phyloP scores from a whole-genome alignment of 2,888 invertebrate genomes.

The Phyto melanocephala region DNA sequence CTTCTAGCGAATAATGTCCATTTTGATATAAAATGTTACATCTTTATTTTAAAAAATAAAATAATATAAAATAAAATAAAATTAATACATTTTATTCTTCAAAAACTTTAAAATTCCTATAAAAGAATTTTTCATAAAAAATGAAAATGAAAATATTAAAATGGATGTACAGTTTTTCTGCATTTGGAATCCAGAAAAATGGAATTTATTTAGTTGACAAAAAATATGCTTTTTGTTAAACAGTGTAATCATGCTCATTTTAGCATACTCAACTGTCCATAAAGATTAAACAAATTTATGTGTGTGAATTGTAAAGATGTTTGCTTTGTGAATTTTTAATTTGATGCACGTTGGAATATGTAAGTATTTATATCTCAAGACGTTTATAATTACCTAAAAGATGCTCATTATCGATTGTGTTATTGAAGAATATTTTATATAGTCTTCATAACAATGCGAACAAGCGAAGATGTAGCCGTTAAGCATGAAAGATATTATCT shows the following conservation, averaged over 20 bases:
- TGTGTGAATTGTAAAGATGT: neutral
- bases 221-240: too few relatives aligned
- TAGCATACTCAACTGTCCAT: neutral
- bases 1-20: too few relatives aligned
- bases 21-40: too few relatives aligned
- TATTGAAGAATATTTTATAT: neutral
- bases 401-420: constrained; percentile 14
- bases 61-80: too few relatives aligned
- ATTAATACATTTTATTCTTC: too few relatives aligned
- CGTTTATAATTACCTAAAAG: constrained; percentile 4
- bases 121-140: too few relatives aligned
- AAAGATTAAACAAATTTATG: neutral
- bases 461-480: neutral
- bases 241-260: neutral
- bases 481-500: neutral
- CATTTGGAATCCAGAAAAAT: too few relatives aligned
- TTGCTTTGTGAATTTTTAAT: neutral
- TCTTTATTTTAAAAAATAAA: too few relatives aligned
- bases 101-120: too few relatives aligned
- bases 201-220: too few relatives aligned
- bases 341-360: neutral
- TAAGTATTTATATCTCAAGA: neutral
- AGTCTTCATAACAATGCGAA: neutral
- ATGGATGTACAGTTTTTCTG: too few relatives aligned
- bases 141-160: too few relatives aligned